Base-by-base conservation (phyloP, 2,113 vertebrate genomes). In the Fulica atra region DNA sequence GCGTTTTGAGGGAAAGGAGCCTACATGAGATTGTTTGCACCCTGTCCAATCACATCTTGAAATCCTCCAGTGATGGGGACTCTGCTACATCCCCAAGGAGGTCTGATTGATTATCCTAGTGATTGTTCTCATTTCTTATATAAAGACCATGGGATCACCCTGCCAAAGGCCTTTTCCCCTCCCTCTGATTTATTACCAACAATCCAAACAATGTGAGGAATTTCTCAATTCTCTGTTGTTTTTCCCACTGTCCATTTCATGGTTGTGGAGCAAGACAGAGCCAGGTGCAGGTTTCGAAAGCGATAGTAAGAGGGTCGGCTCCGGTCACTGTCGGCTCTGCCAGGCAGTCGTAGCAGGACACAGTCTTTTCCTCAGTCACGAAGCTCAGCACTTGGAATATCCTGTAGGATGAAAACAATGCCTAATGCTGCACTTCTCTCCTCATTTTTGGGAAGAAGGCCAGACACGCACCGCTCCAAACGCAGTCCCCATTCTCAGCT, bases 381-480 rank as follows among this genome's bases (percentile, higher is more conserved):
- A 86, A 87, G 46, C 26, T 81, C 13, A 1, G 38, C 78, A 74
- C 53, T 65, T 50, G 87, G 40, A 85, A 80, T 59, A 82, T 65
- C 84, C 84, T 94, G 87, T 18, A 72, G 53, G 84, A 63, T 66
- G 59, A 42, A 88, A 72, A 82, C 78, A 92, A 65, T 76, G 81
- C 53, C 73, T 29, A 3, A 65, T 80, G 11, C 44, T 91, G 29
- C 66, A 63, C 36, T 85, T 87, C 48, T 77, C 53, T 68, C 61
- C 61, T 57, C 40, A 77, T 69, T 92, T 81, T 89, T 61, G 84
- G 93, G 81, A 91, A 92, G 36, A 91, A 26, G 33, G 91, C 65
- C 93, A 95, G 78, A 48, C 46, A 82, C 89, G 35, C 89, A 36
- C 50, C 80, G 4, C 85, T 84, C 57, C 93, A 89, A 81, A 44